These are phyloP conservation scores for Plotosus lineatus DNA, from an alignment of 2,113 vertebrate genomes.

Conservation along the genomic window DNA sequence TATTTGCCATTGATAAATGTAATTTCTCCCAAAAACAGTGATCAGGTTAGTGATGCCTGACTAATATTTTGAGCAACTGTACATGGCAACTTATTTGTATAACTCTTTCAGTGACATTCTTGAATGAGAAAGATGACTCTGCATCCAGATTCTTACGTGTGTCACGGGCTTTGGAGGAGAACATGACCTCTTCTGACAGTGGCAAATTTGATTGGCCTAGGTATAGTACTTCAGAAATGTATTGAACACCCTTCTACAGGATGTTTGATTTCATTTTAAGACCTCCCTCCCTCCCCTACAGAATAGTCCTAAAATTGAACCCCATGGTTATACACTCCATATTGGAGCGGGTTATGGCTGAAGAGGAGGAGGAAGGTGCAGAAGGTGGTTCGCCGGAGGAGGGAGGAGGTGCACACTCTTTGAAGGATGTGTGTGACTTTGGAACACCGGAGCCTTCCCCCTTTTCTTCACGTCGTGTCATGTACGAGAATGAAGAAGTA, in stretches of 20 bases:
- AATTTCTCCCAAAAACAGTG: too few relatives aligned
- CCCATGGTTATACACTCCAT: constrained; percentile 93
- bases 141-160: constrained; percentile 83
- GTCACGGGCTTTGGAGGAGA: constrained; percentile 84
- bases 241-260: not conserved
- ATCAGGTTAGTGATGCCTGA: too few relatives aligned
- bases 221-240: constrained; percentile 60
- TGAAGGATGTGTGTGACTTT: constrained; percentile 96
- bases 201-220: constrained; percentile 94
- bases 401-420: constrained; percentile 89
- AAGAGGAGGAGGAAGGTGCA: constrained; percentile 88
- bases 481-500: constrained; percentile 99
- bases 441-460: constrained; percentile 92
- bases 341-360: constrained; percentile 86
- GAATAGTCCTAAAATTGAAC: constrained; percentile 91
- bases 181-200: constrained; percentile 85
- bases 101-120: constrained; percentile 80
- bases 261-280: not conserved
- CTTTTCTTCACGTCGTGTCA: constrained; percentile 94
- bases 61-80: too few relatives aligned
- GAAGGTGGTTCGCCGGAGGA: constrained; percentile 89
- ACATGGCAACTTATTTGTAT: not conserved
- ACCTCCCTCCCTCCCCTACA: constrained; percentile 50
- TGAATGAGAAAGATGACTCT: constrained; percentile 77
- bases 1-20: too few relatives aligned